Evolutionary conservation across 2,888 invertebrate species (phyloP).

Genomic region (Aporophyla lueneburgensis): DNA sequence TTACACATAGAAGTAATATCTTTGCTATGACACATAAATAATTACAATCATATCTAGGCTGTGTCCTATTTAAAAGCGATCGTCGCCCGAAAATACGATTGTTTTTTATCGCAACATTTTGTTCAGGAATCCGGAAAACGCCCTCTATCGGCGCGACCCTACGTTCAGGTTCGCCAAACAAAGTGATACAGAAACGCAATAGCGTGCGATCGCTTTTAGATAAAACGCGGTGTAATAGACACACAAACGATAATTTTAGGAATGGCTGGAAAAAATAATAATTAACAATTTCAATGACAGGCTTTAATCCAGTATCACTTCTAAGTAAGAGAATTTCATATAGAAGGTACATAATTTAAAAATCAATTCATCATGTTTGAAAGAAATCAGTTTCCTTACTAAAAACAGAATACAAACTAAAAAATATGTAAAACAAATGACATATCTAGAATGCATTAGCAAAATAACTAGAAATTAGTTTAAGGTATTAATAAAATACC

Average conservation of each 20-base stretch:
- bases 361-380: conserved; percentile 79
- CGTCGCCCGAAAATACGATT: neutral
- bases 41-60: conserved; percentile 11
- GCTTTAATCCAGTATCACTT: conserved; percentile 88
- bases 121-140: too few species aligned
- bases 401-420: conserved; percentile 79
- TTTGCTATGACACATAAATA: conserved; percentile 34
- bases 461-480: conserved; percentile 80
- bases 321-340: conserved; percentile 82
- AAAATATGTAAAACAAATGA: conserved; percentile 78
- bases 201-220: neutral
- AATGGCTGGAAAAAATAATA: conserved; percentile 68
- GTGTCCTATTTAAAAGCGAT: neutral
- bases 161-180: neutral
- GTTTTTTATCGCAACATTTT: too few species aligned
- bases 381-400: conserved; percentile 72
- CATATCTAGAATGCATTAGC: conserved; percentile 79
- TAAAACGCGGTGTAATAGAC: conserved; percentile 2
- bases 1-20: conserved; percentile 12
- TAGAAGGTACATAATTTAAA: conserved; percentile 82
- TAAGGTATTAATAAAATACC: conserved; percentile 74
- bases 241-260: conserved; percentile 50
- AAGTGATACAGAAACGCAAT: neutral
- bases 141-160: too few species aligned
- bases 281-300: conserved; percentile 79